Conservation (phyloP, 2,797 vertebrate genomes). For the Helicolenus hilgendorfi region DNA sequence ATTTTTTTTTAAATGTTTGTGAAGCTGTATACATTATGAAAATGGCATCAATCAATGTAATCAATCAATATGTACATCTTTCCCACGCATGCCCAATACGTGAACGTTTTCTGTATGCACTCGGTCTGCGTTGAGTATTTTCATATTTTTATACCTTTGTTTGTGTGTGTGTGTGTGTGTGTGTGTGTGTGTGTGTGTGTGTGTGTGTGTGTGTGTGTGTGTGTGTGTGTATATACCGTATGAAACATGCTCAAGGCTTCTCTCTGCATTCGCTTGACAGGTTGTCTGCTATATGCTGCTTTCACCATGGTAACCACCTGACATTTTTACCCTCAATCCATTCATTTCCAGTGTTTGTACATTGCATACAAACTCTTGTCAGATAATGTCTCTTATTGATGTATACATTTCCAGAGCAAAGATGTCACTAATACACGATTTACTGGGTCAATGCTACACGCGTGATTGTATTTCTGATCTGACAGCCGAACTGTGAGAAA, state of each 20-base stretch:
- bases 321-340: slow-evolving; percentile 25
- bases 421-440: background rate
- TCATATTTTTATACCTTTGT: background rate
- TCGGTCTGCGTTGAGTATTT: background rate
- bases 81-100: background rate
- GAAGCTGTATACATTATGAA: background rate
- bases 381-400: background rate
- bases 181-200: too few species aligned
- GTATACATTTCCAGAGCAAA: background rate
- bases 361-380: background rate
- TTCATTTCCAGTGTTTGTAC: slow-evolving; percentile 18
- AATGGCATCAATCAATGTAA: background rate
- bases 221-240: background rate
- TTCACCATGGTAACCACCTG: slow-evolving; percentile 71
- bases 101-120: background rate
- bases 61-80: background rate
- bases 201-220: too few species aligned
- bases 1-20: background rate
- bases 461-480: background rate
- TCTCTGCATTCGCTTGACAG: slow-evolving; percentile 3
- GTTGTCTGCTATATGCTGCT: slow-evolving; percentile 9
- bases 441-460: background rate
- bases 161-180: too few species aligned
- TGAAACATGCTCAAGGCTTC: slow-evolving; percentile 15
- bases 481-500: background rate